These are phyloP conservation scores for Cydia splendana DNA, from an alignment of 1,140 invertebrate species.

Conservation along the genomic window DNA sequence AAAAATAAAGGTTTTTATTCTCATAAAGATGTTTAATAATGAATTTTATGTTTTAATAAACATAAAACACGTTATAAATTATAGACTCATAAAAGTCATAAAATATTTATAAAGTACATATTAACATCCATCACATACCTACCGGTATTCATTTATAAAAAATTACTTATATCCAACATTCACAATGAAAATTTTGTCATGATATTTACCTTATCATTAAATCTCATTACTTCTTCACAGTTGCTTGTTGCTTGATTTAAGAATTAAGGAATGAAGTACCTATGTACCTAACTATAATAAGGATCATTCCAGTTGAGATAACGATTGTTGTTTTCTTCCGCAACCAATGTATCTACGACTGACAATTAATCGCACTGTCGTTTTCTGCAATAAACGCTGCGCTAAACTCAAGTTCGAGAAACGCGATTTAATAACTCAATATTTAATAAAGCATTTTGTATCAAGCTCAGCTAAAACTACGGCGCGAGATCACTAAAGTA, in stretches of 20 bases:
- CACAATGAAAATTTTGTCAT: not conserved
- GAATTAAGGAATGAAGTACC: not conserved
- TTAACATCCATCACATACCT: not conserved
- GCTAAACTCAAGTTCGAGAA: no score
- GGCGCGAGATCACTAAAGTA: no score
- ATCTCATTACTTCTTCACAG: not conserved
- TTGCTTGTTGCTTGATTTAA: not conserved
- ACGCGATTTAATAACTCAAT: no score
- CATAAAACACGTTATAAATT: not conserved
- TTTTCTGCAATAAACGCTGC: no score
- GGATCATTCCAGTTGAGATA: not conserved
- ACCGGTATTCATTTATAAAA: not conserved
- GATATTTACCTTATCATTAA: not conserved
- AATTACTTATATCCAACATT: not conserved
- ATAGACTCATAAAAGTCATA: not conserved
- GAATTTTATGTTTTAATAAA: not conserved
- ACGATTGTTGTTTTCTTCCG: no score
- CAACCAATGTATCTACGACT: no score
- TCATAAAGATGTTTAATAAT: not conserved
- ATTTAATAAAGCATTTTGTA: no score
- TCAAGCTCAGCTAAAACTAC: no score
- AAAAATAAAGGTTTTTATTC: not conserved
- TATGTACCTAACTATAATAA: not conserved
- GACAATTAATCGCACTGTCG: no score
- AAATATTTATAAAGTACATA: not conserved